Conservation (phyloP, 2,888 invertebrate species). For the Odontothrips loti region DNA sequence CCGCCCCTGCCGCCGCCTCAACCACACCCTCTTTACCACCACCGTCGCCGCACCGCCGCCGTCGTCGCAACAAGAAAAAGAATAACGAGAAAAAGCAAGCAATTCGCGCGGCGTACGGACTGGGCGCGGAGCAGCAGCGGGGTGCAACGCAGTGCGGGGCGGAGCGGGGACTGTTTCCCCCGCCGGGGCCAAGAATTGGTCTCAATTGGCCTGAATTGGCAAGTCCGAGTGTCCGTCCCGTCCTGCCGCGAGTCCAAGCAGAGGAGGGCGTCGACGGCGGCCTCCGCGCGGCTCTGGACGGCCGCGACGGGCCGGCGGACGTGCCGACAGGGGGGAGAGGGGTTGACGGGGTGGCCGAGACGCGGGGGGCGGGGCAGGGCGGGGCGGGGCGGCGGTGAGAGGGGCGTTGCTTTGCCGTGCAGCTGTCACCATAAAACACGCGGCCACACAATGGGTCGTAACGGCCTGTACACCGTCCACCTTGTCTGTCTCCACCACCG, state of each 20-base stretch:
- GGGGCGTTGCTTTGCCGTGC: neutral
- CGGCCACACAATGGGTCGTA: conserved; percentile 17
- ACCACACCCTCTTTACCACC: neutral
- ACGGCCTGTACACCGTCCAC: neutral
- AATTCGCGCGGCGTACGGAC: neutral
- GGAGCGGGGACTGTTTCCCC: conserved; percentile 7
- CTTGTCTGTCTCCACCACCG: neutral
- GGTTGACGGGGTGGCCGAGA: neutral
- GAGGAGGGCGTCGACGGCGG: neutral
- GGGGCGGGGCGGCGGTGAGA: neutral
- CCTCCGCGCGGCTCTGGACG: neutral
- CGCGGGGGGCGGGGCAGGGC: neutral
- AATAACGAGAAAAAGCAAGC: too few relatives aligned
- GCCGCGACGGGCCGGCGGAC: conserved; percentile 4
- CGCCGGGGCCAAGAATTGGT: neutral
- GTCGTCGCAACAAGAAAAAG: conserved; percentile 3
- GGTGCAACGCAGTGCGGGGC: neutral
- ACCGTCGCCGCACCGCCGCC: neutral
- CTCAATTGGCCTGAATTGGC: conserved; percentile 24
- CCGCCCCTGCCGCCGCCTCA: neutral
- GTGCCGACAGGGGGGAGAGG: neutral
- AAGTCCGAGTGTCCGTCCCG: neutral
- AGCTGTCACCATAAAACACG: conserved; percentile 26
- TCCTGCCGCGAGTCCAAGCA: neutral
- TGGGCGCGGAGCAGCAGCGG: neutral